Base-by-base conservation (phyloP, 2,888 invertebrate genomes). In the Epirrita christyi region DNA sequence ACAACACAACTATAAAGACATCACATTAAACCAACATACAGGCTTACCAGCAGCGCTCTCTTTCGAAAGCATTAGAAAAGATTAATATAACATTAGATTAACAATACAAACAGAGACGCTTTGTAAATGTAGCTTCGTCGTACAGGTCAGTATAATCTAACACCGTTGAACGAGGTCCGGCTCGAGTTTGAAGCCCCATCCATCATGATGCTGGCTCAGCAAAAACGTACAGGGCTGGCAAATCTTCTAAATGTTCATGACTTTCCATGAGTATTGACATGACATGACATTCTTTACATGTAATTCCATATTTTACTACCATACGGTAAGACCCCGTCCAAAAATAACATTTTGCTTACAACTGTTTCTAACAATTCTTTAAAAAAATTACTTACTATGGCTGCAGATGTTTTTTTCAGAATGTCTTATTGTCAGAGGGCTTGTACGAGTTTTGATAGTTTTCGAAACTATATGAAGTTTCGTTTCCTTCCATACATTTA, bases 41-140 rank as follows among this genome's bases (percentile, higher is more conserved):
- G 53, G 59, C 79, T 80, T 71, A 80, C 79, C 79, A 67, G 58
- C 61, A 78, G 55, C 21, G 71, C 70, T 45, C 78, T 73, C 79
- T 80, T 59, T 38, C 32, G 65, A 47, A 63, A 61, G 67, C 63
- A 56, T 53, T 43, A 64, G 60, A 55, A 62, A 40, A 66, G 65
- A 61, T 56, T 46, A 46, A 56, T 14, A 48, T 38, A 37, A 61
- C 6, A 49, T 44, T 2, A 34, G 10, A 51, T 40, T 32, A 32
- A 14, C 44, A 51, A 51, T 32, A 32, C 7, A 32, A 9, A 9
- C 32, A 32, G 8, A 32, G 32, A 32, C 0, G 32, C 32, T 32
- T 32, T 32, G 32, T 9, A 7, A 32, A 56, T 21, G 41, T 48
- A 40, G 43, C 52, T n/a, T 52, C 46, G 34, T 37, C 28, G 11